Evolutionary conservation across 2,113 vertebrate species (phyloP).

Genomic region (Leucoraja erinaceus): DNA sequence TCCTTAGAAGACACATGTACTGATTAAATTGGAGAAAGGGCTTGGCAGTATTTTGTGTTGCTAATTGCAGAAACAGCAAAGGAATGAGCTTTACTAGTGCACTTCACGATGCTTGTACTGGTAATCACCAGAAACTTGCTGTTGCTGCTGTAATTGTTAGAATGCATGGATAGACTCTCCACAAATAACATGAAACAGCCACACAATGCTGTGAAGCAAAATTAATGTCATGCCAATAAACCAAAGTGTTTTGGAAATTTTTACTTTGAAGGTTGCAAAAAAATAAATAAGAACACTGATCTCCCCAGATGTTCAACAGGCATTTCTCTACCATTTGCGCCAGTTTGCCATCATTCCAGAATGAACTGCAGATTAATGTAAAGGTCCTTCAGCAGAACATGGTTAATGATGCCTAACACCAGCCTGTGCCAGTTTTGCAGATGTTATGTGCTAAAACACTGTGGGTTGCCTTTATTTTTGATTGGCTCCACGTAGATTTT

Average conservation of each 20-base stretch:
- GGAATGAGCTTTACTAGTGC: not conserved
- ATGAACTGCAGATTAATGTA: not conserved
- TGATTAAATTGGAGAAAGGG: not conserved
- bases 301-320: not conserved
- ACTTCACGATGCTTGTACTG: not conserved
- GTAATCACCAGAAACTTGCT: not conserved
- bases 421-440: slow-evolving; percentile 31
- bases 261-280: not conserved
- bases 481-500: slow-evolving; percentile 31
- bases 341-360: not conserved
- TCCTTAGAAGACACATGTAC: not conserved
- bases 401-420: slow-evolving; percentile 29
- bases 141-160: not conserved
- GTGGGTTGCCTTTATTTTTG: slow-evolving; percentile 25
- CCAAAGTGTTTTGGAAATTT: not conserved
- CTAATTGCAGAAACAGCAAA: not conserved
- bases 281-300: not conserved
- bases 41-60: not conserved
- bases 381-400: not conserved
- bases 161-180: not conserved
- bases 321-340: not conserved
- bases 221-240: not conserved
- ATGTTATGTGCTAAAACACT: slow-evolving; percentile 38
- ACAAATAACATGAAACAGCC: not conserved
- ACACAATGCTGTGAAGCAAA: not conserved